Percentiles rank a stretch among this genome's conserved stretches.
phyloP scores from a whole-genome alignment of 2,113 vertebrate species.

The Lophotis ruficrista region DNA sequence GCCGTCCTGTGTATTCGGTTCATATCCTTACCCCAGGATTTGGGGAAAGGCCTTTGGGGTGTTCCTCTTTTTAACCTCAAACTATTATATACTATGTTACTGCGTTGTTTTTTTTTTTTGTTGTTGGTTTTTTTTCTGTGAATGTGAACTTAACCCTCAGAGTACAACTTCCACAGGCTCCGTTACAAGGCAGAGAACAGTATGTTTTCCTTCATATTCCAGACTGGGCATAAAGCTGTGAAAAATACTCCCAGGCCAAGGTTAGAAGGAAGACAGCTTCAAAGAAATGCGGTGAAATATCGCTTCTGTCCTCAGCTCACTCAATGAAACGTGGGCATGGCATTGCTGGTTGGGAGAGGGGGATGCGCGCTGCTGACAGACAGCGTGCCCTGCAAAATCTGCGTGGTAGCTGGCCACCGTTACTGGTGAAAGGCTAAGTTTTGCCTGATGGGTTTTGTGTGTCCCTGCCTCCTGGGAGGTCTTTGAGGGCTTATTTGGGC shows the following conservation, averaged over 20 bases:
- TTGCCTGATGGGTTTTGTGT: neutral
- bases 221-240: neutral
- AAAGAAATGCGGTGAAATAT: neutral
- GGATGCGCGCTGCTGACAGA: neutral
- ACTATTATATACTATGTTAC: fast-evolving
- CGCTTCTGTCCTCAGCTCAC: neutral
- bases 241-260: neutral
- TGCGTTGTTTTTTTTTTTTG: no score
- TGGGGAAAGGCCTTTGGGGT: neutral
- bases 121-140: neutral
- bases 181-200: neutral
- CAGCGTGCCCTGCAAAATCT: fast-evolving
- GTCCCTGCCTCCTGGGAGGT: neutral
- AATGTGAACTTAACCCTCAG: neutral
- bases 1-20: neutral
- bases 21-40: neutral
- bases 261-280: neutral
- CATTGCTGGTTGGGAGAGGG: neutral
- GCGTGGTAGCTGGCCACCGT: neutral
- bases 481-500: neutral
- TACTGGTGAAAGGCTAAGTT: neutral
- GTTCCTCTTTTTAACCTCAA: fast-evolving
- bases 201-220: neutral
- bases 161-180: neutral
- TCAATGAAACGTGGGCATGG: fast-evolving